Evolutionary conservation across 1,140 invertebrate species (phyloP).

Genomic region (Cotesia glomerata): DNA sequence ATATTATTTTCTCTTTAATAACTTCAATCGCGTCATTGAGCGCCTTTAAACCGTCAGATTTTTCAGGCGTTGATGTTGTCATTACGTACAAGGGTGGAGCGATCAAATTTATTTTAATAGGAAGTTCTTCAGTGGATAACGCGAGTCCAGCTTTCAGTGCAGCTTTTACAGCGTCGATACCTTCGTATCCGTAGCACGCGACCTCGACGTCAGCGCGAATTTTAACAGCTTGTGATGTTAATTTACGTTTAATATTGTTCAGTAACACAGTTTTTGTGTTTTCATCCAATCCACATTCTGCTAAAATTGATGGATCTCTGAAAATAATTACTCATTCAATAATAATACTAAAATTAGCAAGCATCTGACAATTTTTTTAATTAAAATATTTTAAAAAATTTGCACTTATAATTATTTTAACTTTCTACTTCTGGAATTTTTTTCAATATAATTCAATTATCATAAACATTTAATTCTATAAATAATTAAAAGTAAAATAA

Average conservation of each 20-base stretch:
- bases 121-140: slow-evolving; percentile 90
- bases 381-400: too few species aligned
- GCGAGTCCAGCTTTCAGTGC: slow-evolving; percentile 92
- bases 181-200: slow-evolving; percentile 98
- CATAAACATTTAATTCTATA: too few species aligned
- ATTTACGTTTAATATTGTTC: slow-evolving; percentile 93
- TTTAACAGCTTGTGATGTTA: slow-evolving; percentile 98
- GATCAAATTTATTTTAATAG: slow-evolving; percentile 98
- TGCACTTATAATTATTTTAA: too few species aligned
- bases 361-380: too few species aligned
- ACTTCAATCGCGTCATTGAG: slow-evolving; percentile 88
- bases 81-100: slow-evolving; percentile 98
- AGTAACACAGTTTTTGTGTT: slow-evolving; percentile 91
- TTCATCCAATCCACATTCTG: slow-evolving; percentile 95
- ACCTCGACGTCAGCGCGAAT: slow-evolving; percentile 98
- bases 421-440: too few species aligned
- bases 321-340: slow-evolving; percentile 31
- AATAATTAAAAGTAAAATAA: too few species aligned
- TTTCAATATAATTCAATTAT: neutral
- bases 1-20: slow-evolving; percentile 84
- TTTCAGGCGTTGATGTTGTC: slow-evolving; percentile 97
- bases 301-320: slow-evolving; percentile 90
- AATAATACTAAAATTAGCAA: too few species aligned
- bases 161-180: slow-evolving; percentile 97
- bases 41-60: slow-evolving; percentile 88